Conservation (phyloP, 2,797 vertebrate genomes). For the Acropternis orthonyx region DNA sequence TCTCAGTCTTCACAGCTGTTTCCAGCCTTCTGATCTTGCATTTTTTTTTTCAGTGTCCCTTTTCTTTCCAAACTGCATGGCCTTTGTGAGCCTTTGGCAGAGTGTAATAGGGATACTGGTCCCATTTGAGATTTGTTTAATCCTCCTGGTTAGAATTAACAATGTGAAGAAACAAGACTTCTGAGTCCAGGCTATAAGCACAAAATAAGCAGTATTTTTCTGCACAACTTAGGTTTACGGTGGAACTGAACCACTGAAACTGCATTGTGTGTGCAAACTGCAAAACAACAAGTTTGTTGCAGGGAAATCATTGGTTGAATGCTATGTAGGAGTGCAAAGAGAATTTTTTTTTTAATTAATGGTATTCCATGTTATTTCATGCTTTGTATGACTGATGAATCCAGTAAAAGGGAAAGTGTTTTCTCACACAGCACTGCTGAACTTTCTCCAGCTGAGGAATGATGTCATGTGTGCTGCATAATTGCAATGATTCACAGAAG, state of each 20-base stretch:
- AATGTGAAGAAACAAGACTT: not conserved
- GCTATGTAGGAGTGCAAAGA: not conserved
- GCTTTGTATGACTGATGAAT: not conserved
- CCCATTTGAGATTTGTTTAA: not conserved
- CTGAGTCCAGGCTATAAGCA: not conserved
- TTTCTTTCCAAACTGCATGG: not conserved
- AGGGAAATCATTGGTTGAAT: not conserved
- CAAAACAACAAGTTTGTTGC: not conserved
- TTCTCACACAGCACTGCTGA: not conserved
- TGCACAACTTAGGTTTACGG: not conserved
- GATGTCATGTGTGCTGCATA: not conserved
- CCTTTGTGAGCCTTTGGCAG: not conserved
- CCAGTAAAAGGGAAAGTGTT: not conserved
- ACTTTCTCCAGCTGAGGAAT: not conserved
- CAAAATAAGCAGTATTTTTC: not conserved
- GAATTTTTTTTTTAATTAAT: not conserved
- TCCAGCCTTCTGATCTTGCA: not conserved
- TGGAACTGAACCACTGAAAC: rapidly evolving
- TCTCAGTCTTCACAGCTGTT: not conserved
- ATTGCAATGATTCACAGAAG: not conserved
- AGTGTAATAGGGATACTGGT: not conserved
- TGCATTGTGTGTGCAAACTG: not conserved
- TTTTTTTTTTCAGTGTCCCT: not conserved
- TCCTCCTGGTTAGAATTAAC: not conserved
- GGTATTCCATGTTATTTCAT: not conserved